phyloP scores from a whole-genome alignment of 2,888 invertebrate genomes.

The Drosophila yooni region DNA sequence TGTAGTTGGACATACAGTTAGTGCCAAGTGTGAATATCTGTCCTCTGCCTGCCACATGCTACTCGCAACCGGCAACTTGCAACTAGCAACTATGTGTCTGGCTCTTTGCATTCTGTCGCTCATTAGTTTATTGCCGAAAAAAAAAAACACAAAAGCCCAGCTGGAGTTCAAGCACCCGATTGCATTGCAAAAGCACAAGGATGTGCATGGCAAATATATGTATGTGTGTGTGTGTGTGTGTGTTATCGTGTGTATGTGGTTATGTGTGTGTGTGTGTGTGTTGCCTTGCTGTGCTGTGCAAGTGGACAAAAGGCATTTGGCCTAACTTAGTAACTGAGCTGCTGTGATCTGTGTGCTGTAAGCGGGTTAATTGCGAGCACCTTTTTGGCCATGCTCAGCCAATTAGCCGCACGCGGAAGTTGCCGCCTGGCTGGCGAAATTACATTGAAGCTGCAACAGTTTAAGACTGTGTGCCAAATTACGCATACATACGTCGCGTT shows the following conservation, averaged over 20 bases:
- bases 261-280: background rate
- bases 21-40: constrained; percentile 72
- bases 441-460: constrained; percentile 50
- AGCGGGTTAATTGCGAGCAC: constrained; percentile 76
- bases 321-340: constrained; percentile 55
- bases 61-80: constrained; percentile 11
- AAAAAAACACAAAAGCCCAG: constrained; percentile 62
- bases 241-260: background rate
- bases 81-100: constrained; percentile 37
- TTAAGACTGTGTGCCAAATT: constrained; percentile 71
- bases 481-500: constrained; percentile 75
- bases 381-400: constrained; percentile 65
- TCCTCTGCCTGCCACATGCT: constrained; percentile 20
- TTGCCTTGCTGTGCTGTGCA: background rate
- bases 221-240: background rate
- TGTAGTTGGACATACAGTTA: constrained; percentile 35
- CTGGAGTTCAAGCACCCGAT: constrained; percentile 69
- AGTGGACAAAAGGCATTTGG: constrained; percentile 51
- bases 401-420: constrained; percentile 81
- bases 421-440: constrained; percentile 48
- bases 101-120: constrained; percentile 78
- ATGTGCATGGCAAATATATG: constrained; percentile 2
- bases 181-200: constrained; percentile 28
- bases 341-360: constrained; percentile 9
- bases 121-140: constrained; percentile 79